These are phyloP conservation scores for Melanostoma mellinum DNA, from an alignment of 2,888 invertebrate species.

Conservation along the genomic window DNA sequence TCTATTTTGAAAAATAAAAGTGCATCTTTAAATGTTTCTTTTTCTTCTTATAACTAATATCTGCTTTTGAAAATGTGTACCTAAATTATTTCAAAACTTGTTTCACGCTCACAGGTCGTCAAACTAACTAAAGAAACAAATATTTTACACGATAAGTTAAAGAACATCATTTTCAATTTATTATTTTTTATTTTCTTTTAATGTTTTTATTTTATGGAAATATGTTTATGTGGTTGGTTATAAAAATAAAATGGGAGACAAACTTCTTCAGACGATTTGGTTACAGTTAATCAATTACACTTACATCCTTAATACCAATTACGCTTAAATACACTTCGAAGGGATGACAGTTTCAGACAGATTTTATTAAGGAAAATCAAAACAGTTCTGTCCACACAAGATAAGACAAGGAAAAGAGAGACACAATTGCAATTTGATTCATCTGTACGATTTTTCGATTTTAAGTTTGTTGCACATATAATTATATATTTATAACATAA, in stretches of 20 bases:
- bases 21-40: slow-evolving; percentile 32
- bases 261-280: slow-evolving; percentile 61
- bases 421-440: background rate
- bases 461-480: slow-evolving; percentile 2
- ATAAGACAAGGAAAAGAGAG: background rate
- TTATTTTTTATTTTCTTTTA: slow-evolving; percentile 26
- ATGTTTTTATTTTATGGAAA: slow-evolving; percentile 49
- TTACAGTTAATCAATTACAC: slow-evolving; percentile 69
- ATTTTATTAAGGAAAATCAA: slow-evolving; percentile 8
- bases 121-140: slow-evolving; percentile 29
- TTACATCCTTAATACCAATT: slow-evolving; percentile 62
- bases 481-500: background rate
- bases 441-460: background rate
- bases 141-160: slow-evolving; percentile 4
- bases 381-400: too few species aligned
- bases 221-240: slow-evolving; percentile 46
- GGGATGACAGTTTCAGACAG: background rate
- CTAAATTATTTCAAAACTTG: slow-evolving; percentile 33
- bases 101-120: slow-evolving; percentile 16
- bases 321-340: slow-evolving; percentile 28
- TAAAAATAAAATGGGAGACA: slow-evolving; percentile 39
- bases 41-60: slow-evolving; percentile 43
- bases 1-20: slow-evolving; percentile 37
- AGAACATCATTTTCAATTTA: slow-evolving; percentile 14
- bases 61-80: slow-evolving; percentile 42